Percentiles rank a stretch among this genome's conserved stretches.
Evolutionary conservation across 2,797 vertebrate genomes (phyloP).

Genomic region (Falco biarmicus): DNA sequence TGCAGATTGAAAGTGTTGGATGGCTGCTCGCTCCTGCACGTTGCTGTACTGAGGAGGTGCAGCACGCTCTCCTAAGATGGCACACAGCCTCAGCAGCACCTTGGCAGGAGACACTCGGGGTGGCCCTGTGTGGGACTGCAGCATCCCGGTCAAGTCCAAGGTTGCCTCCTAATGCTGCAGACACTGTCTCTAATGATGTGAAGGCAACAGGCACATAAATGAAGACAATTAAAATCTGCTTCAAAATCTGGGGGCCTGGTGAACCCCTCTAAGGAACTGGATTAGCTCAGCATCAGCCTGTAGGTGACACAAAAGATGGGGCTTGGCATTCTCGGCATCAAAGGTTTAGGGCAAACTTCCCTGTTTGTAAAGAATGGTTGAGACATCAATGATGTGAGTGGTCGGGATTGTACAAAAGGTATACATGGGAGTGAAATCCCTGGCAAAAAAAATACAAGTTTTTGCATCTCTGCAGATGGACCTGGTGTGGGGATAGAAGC

Average conservation of each 20-base stretch:
- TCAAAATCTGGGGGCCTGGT: neutral
- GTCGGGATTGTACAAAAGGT: neutral
- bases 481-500: neutral
- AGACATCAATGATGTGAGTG: fast-evolving
- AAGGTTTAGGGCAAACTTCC: neutral
- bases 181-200: neutral
- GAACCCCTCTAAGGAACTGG: neutral
- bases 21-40: neutral
- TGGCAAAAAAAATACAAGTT: neutral
- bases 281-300: neutral
- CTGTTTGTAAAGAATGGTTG: neutral
- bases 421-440: neutral
- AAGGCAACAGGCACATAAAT: neutral
- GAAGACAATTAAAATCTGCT: neutral
- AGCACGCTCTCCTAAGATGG: fast-evolving
- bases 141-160: neutral
- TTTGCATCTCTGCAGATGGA: no score
- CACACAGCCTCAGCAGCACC: fast-evolving
- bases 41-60: fast-evolving
- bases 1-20: fast-evolving
- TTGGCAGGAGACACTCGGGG: neutral
- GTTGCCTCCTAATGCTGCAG: neutral
- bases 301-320: neutral
- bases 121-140: neutral
- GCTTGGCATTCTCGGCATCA: neutral